These are phyloP conservation scores for Bhutanitis thaidina DNA, from an alignment of 2,888 invertebrate species.

Conservation along the genomic window DNA sequence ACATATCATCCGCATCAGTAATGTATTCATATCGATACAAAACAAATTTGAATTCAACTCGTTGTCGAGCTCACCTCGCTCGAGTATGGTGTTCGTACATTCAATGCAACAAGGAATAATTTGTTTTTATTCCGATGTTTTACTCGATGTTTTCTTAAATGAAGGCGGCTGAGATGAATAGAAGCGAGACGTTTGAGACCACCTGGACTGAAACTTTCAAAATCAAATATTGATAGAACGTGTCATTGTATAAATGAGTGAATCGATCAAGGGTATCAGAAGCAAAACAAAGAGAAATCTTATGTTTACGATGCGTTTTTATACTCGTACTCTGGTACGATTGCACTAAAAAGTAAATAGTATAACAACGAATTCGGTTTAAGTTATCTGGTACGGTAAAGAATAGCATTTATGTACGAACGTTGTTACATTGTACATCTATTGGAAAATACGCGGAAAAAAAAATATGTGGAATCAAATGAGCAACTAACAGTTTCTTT, in stretches of 20 bases:
- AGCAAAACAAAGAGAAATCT: slow-evolving; percentile 31
- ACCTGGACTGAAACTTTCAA: slow-evolving; percentile 57
- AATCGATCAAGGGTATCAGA: slow-evolving; percentile 38
- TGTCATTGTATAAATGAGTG: slow-evolving; percentile 43
- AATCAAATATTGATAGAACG: slow-evolving; percentile 49
- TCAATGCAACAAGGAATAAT: slow-evolving; percentile 22
- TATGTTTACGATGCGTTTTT: slow-evolving; percentile 24
- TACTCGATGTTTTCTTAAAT: slow-evolving; percentile 20
- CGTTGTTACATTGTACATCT: too few species aligned
- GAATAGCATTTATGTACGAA: too few species aligned
- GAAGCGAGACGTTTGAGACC: slow-evolving; percentile 27
- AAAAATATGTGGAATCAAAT: too few species aligned
- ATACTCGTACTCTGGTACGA: not conserved
- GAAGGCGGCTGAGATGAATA: slow-evolving; percentile 17
- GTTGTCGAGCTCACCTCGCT: slow-evolving; percentile 15
- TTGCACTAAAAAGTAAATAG: not conserved
- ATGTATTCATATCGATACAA: slow-evolving; percentile 30
- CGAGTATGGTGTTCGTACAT: slow-evolving; percentile 17
- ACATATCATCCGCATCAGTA: slow-evolving; percentile 31
- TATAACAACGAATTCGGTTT: not conserved
- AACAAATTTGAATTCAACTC: slow-evolving; percentile 31
- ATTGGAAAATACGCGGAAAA: too few species aligned
- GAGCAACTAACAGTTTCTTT: too few species aligned
- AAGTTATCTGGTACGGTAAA: too few species aligned
- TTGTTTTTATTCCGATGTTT: slow-evolving; percentile 25